Evolutionary conservation across 2,113 vertebrate species (phyloP).

Genomic region (Typhlomys cinereus): DNA sequence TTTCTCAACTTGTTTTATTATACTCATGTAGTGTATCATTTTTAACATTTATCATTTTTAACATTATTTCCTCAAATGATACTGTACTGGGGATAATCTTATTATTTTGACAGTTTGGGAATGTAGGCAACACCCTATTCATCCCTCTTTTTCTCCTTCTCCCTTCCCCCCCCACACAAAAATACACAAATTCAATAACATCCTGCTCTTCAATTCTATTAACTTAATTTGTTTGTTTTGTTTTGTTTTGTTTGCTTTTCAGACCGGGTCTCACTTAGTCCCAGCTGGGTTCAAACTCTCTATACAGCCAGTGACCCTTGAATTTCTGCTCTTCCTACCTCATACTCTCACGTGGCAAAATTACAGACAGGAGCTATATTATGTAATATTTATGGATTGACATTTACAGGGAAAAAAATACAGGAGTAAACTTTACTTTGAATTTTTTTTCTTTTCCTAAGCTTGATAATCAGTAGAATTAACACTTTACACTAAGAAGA

Average conservation of each 20-base stretch:
- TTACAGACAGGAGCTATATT: background rate
- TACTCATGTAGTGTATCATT: background rate
- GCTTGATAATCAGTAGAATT: background rate
- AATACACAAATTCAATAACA: background rate
- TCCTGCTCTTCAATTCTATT: background rate
- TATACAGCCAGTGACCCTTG: background rate
- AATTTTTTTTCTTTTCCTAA: too few relatives aligned
- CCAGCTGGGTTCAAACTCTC: background rate
- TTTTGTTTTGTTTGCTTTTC: background rate
- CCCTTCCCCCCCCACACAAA: background rate
- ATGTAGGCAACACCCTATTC: background rate
- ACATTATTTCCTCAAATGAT: background rate
- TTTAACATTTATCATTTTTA: background rate
- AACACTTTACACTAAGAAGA: background rate
- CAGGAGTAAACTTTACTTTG: background rate
- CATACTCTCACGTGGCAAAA: background rate
- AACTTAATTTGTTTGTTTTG: background rate
- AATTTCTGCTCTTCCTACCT: background rate
- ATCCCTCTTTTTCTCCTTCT: background rate
- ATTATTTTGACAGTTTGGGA: conserved; percentile 17
- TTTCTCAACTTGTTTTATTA: conserved; percentile 27
- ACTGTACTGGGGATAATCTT: background rate
- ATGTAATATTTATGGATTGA: background rate
- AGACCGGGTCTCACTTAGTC: background rate
- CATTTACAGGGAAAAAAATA: background rate